Evolutionary conservation across 2,888 invertebrate genomes (phyloP).

Genomic region (Priapulus caudatus): DNA sequence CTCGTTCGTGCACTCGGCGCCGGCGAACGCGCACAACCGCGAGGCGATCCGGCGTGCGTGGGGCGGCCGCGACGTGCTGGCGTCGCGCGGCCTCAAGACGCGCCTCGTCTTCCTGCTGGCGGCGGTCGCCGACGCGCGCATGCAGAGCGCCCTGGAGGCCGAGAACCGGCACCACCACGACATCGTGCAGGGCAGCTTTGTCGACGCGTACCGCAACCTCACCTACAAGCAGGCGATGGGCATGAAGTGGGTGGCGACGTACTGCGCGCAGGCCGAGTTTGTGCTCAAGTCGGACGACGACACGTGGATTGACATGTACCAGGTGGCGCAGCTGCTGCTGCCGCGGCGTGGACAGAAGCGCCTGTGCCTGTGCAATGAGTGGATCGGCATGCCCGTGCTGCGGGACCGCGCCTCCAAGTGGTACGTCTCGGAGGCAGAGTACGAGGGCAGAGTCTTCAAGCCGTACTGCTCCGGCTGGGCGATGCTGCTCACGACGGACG

Average conservation of each 20-base stretch:
- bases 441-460: slow-evolving; percentile 36
- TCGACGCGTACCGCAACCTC: slow-evolving; percentile 40
- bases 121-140: background rate
- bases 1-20: background rate
- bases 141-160: background rate
- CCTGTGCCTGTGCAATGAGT: slow-evolving; percentile 33
- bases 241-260: slow-evolving; percentile 37
- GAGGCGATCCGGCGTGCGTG: background rate
- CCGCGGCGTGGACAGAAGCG: slow-evolving; percentile 4
- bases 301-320: slow-evolving; percentile 43
- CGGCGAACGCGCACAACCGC: background rate
- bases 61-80: background rate
- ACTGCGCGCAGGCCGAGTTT: slow-evolving; percentile 34
- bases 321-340: slow-evolving; percentile 36
- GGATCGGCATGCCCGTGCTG: slow-evolving; percentile 36
- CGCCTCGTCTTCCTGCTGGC: background rate
- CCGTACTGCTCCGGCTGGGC: slow-evolving; percentile 42
- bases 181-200: slow-evolving; percentile 37
- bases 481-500: slow-evolving; percentile 49
- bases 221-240: slow-evolving; percentile 41
- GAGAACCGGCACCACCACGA: slow-evolving; percentile 33
- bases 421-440: slow-evolving; percentile 38
- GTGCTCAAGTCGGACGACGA: slow-evolving; percentile 42
- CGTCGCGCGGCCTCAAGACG: background rate
- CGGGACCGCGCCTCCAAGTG: slow-evolving; percentile 40